Evolutionary conservation across 2,113 vertebrate species (phyloP).

Genomic region (Bubo blakistoni): DNA sequence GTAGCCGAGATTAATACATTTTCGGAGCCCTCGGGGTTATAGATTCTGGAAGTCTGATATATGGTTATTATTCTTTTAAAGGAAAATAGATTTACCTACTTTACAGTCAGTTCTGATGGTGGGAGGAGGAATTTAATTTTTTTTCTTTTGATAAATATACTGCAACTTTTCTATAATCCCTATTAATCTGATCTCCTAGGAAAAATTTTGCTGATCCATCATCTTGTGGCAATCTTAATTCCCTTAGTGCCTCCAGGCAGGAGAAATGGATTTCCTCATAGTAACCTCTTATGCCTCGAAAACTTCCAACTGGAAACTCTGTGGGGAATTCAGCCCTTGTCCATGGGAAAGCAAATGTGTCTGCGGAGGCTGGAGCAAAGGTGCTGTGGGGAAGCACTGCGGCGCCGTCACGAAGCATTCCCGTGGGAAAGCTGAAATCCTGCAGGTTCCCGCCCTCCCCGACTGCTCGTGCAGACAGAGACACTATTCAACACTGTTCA

Average conservation of each 20-base stretch:
- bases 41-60: not conserved
- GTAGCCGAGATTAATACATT: not conserved
- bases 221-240: conserved; percentile 1
- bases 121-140: conserved; percentile 30
- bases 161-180: conserved; percentile 59
- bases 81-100: conserved; percentile 53
- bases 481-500: not conserved
- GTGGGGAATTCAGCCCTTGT: not conserved
- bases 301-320: not conserved
- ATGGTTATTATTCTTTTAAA: conserved; percentile 37
- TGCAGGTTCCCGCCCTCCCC: not conserved
- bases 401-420: not conserved
- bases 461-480: not conserved
- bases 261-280: not conserved
- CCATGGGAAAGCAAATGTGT: not conserved
- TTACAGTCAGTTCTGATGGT: conserved; percentile 56
- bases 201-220: conserved; percentile 35
- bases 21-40: not conserved
- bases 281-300: not conserved
- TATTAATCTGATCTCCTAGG: conserved; percentile 63
- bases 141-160: conserved; percentile 47
- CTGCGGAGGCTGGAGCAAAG: not conserved
- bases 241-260: conserved; percentile 6
- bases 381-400: not conserved
- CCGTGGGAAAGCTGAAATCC: not conserved